Evolutionary conservation across 1,140 invertebrate species (phyloP), one percentile per base, ranked within the genome.

Genomic region (Leptinotarsa lineolata): DNA sequence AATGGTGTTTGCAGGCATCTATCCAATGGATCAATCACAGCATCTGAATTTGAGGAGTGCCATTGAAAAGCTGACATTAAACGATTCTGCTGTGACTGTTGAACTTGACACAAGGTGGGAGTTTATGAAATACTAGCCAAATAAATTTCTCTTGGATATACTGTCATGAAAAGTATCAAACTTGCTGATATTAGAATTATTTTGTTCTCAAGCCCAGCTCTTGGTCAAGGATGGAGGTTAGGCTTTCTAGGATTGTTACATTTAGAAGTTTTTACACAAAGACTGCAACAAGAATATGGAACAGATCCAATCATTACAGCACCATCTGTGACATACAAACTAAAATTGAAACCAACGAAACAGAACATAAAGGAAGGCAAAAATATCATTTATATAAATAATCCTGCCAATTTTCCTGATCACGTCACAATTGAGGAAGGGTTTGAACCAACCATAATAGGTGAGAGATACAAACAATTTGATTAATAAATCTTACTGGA

Each of bases 1-100:
- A 15, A 96, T 98, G 91, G 96, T 99, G 6, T 99, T 93, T 87
- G 95, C 96, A 76, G 97, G 97, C 1, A 88, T 99, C 67, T 99
- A 94, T 86, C 97, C 98, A 1, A 87, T 92, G 48, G 95, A 98
- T 85, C 94, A 97, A 81, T 93, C 94, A 3, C 91, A 98, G 81
- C 92, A 93, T 83, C 79, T 87, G 15, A 85, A 87, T 64, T 85
- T 97, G 15, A 87, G 90, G 81, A 90, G 87, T 82, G 95, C 97
- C 46, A 92, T 99, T 61, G 94, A 97, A 69, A 96, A 96, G 85
- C 87, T 99, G 63, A 88, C 90, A 20, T 85, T 99, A n/a, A 99
- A 99, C 86, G 98, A 99, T 87, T 92, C 94, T 65, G 96, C 95
- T 80, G 96, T 99, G 3, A 89, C 88, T 20, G 85, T 97, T 1